Conservation (phyloP, 2,888 invertebrate genomes). For the Thalpophila matura region DNA sequence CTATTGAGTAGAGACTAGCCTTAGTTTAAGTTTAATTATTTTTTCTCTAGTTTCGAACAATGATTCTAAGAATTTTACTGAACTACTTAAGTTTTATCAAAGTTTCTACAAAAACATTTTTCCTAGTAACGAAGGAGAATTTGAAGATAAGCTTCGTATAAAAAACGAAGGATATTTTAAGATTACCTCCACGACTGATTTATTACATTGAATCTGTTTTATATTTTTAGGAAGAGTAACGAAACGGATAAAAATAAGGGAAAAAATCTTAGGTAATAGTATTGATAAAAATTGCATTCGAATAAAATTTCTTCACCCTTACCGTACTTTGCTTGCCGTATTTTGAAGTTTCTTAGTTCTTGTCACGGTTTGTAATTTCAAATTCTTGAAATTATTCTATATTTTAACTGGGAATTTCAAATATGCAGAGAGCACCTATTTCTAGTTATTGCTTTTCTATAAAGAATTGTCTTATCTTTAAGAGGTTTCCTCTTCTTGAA, state of each 20-base stretch:
- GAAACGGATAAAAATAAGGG: too few relatives aligned
- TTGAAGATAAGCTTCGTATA: background rate
- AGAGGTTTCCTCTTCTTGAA: background rate
- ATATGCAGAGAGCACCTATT: background rate
- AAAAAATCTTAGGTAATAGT: too few relatives aligned
- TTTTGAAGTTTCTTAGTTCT: background rate
- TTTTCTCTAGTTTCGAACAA: background rate
- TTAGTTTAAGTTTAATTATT: conserved; percentile 9
- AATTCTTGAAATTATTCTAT: background rate
- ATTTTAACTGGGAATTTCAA: conserved; percentile 1
- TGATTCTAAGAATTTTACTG: background rate
- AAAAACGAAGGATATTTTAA: too few relatives aligned
- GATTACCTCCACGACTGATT: too few relatives aligned
- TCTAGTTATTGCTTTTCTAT: background rate
- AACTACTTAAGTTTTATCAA: background rate
- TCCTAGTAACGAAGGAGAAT: background rate
- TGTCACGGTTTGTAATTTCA: background rate
- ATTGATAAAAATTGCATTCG: too few relatives aligned
- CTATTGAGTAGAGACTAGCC: conserved; percentile 10
- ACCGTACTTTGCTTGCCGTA: background rate
- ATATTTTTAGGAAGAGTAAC: too few relatives aligned
- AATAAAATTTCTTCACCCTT: too few relatives aligned
- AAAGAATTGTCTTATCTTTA: conserved; percentile 4
- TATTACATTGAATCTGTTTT: too few relatives aligned
- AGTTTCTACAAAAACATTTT: background rate